phyloP scores from a whole-genome alignment of 2,797 vertebrate species.

The Buceros bicornis region DNA sequence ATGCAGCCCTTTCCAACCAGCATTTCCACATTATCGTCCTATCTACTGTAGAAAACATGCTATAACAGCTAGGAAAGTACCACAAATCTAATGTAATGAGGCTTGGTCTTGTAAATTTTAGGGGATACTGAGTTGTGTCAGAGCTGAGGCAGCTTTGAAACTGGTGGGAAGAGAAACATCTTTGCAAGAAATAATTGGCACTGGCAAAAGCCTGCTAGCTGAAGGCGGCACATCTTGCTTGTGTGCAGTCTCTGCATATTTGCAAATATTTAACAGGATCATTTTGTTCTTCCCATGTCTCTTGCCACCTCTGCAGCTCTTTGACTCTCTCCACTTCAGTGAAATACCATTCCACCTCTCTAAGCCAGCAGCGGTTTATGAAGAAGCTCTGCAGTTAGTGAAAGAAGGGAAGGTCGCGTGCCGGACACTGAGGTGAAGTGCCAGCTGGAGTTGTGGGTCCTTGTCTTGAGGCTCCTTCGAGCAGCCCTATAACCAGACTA shows the following conservation, averaged over 20 bases:
- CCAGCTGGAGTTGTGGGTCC: not conserved
- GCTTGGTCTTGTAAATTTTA: not conserved
- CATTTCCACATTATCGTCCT: not conserved
- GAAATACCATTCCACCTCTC: slow-evolving; percentile 84
- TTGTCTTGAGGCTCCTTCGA: not conserved
- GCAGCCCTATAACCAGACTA: not conserved
- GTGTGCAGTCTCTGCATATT: not conserved
- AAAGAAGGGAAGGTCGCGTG: slow-evolving; percentile 86
- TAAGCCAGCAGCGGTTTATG: slow-evolving; percentile 90
- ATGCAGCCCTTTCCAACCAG: not conserved
- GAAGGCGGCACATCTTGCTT: not conserved
- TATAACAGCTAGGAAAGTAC: not conserved
- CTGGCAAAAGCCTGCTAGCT: not conserved
- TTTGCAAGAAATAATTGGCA: not conserved
- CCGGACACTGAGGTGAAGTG: slow-evolving; percentile 88
- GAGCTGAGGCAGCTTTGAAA: not conserved
- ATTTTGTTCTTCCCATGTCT: not conserved
- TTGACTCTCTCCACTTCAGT: slow-evolving; percentile 86
- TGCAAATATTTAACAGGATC: not conserved
- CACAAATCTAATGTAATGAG: not conserved
- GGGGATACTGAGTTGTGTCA: not conserved
- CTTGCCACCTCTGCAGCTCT: slow-evolving; percentile 82
- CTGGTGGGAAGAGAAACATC: not conserved
- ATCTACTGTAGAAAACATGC: not conserved
- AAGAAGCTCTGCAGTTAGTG: slow-evolving; percentile 90